Base-by-base conservation (phyloP, 2,797 vertebrate species). In the Gallinago stenura region DNA sequence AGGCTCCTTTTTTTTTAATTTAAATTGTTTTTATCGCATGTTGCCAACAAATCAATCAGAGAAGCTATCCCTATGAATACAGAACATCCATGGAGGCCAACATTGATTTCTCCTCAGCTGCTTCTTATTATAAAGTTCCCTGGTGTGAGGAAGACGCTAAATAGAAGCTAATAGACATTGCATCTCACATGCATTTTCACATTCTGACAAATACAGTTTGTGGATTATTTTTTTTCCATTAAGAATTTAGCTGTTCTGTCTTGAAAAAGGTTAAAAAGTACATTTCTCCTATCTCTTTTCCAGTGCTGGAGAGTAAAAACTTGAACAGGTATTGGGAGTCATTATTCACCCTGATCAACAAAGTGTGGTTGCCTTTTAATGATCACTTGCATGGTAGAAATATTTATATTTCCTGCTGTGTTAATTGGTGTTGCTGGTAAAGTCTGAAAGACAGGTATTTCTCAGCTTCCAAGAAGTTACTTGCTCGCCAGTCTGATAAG, bases 41-140 rank as follows among this genome's bases (percentile, higher is more conserved):
- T 95, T 96, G 88, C 87, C 56, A 93, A 57, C 89, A 90, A 96
- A 97, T 97, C 95, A 95, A 94, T 97, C 94, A 90, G 66, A 94
- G 78, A 57, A 96, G 62, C 39, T 53, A 71, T 81, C 72, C 58
- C 71, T 93, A 77, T 95, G 94, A 97, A 96, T 97, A 89, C 73
- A 86, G 90, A 93, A 83, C 78, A 92, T 97, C 93, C 56, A 69
- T 61, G 60, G 71, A 91, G 56, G 85, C 95, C 78, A 82, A 17
- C 90, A 97, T 84, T 94, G 96, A 97, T 96, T 96, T 95, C 78
- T 97, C 24, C 89, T 91, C 89, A 83, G 71, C 81, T 93, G 43
- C 81, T 93, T 90, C 97, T 97, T 97, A 96, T 97, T 97, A 97
- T 95, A 97, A 97, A 93, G 87, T 92, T 97, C 90, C 97, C 96